These are phyloP conservation scores for Rhorus exstirpatorius DNA, from an alignment of 2,888 invertebrate genomes.

Conservation along the genomic window DNA sequence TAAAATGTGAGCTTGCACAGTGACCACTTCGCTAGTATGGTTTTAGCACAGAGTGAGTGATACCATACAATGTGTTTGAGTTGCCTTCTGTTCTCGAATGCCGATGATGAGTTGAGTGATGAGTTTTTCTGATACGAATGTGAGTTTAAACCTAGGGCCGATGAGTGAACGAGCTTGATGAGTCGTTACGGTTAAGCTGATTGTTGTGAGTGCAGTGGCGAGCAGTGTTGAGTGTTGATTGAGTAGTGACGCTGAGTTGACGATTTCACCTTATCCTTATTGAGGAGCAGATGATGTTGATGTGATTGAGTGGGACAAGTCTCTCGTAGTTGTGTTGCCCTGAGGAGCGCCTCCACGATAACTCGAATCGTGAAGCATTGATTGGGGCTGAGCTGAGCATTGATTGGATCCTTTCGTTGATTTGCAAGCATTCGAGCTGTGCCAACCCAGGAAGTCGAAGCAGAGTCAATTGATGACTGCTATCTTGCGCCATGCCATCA, in stretches of 20 bases:
- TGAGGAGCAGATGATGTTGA: slow-evolving; percentile 6
- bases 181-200: background rate
- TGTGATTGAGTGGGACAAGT: too few relatives aligned
- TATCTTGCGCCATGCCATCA: background rate
- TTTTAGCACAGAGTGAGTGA: slow-evolving; percentile 15
- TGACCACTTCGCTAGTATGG: background rate
- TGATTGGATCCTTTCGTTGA: background rate
- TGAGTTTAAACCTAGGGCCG: slow-evolving; percentile 62
- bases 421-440: slow-evolving; percentile 1
- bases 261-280: background rate
- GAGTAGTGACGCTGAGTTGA: background rate
- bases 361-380: slow-evolving; percentile 32
- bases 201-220: slow-evolving; percentile 6
- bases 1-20: background rate
- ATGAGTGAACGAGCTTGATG: slow-evolving; percentile 51
- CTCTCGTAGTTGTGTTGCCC: too few relatives aligned
- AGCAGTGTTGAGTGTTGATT: slow-evolving; percentile 8
- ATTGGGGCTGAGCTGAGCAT: slow-evolving; percentile 31
- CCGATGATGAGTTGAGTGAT: slow-evolving; percentile 48
- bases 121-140: slow-evolving; percentile 50
- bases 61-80: slow-evolving; percentile 37
- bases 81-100: slow-evolving; percentile 45
- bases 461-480: slow-evolving; percentile 14
- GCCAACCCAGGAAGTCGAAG: slow-evolving; percentile 61
- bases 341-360: too few relatives aligned